phyloP scores from a whole-genome alignment of 2,113 vertebrate genomes.

The Montifringilla adamsi region DNA sequence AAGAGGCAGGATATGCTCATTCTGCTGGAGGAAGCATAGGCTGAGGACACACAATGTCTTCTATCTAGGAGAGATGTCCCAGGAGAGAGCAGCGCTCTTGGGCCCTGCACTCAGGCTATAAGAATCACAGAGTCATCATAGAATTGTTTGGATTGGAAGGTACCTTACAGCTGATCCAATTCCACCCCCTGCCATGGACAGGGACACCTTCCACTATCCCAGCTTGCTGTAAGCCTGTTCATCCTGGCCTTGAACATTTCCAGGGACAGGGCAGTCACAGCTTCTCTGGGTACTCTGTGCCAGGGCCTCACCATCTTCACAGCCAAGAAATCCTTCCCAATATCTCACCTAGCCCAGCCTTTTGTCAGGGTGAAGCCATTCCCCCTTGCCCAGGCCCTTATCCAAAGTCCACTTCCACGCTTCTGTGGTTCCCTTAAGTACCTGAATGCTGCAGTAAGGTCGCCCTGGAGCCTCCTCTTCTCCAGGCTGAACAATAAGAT shows the following conservation, averaged over 20 bases:
- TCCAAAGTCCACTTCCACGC: not conserved
- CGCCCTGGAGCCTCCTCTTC: not conserved
- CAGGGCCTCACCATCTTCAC: not conserved
- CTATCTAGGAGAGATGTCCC: not conserved
- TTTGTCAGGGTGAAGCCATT: not conserved
- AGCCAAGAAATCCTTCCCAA: not conserved
- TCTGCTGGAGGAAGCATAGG: not conserved
- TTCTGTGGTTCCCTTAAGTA: not conserved
- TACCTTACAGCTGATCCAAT: not conserved
- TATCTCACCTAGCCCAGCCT: too few relatives aligned
- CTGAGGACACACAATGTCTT: fast-evolving
- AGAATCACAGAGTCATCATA: not conserved
- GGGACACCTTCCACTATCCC: not conserved
- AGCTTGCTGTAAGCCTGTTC: fast-evolving
- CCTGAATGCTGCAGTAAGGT: not conserved
- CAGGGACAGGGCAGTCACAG: not conserved
- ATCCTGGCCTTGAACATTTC: fast-evolving
- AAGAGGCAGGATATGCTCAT: not conserved
- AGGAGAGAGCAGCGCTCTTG: not conserved
- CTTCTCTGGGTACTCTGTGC: fast-evolving
- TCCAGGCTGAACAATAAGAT: not conserved
- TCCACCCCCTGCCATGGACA: not conserved
- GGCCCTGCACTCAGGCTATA: not conserved
- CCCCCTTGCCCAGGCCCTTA: not conserved
- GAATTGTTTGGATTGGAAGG: not conserved